phyloP scores from a whole-genome alignment of 2,113 vertebrate genomes.

The Ploceus nigricollis region DNA sequence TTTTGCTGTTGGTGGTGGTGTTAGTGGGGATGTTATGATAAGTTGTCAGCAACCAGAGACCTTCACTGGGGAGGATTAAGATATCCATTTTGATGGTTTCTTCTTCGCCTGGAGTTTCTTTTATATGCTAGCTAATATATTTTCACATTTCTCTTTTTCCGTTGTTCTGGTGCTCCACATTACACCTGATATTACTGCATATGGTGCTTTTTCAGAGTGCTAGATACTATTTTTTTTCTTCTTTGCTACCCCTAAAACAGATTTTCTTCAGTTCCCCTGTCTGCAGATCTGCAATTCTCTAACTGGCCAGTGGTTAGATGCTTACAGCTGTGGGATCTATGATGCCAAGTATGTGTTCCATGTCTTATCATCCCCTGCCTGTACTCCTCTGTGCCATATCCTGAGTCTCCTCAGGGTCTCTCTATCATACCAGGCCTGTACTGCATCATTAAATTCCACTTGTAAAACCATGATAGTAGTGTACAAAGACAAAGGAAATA shows the following conservation, averaged over 20 bases:
- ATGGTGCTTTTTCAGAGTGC: background rate
- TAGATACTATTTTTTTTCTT: background rate
- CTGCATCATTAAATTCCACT: background rate
- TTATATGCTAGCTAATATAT: background rate
- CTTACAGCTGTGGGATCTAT: background rate
- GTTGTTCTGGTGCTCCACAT: background rate
- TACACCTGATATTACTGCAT: background rate
- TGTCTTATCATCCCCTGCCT: background rate
- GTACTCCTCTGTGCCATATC: background rate
- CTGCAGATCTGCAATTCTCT: background rate
- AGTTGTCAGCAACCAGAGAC: background rate
- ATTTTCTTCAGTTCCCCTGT: background rate
- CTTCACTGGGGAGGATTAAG: background rate
- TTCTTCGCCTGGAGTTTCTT: background rate
- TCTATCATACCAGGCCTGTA: background rate
- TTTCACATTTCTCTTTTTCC: background rate
- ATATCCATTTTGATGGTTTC: background rate
- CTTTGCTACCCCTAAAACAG: background rate
- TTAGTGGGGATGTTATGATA: background rate
- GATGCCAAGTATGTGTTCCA: background rate
- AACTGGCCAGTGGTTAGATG: background rate
- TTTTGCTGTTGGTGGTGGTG: background rate
- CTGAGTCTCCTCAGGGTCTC: background rate
- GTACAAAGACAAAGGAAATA: background rate
- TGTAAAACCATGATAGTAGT: rapidly evolving